A percentile compares a stretch with the other conserved stretches of the same genome.
phyloP scores from a whole-genome alignment of 92 coral and sea anemone genomes.

The Desmophyllum pertusum region DNA sequence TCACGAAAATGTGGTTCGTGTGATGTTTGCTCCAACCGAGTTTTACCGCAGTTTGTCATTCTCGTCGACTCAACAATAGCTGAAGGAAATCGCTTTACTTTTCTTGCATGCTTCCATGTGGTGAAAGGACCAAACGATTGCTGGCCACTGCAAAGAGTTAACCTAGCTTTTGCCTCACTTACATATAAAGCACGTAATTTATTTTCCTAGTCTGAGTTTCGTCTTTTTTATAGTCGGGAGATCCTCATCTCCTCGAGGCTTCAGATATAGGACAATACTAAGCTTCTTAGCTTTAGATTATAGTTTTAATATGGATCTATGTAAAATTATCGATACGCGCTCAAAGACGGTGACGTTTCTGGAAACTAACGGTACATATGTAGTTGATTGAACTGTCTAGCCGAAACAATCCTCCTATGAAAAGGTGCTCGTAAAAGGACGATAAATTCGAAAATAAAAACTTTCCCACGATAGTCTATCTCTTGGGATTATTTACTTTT shows the following conservation, averaged over 20 bases:
- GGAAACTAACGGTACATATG: not conserved
- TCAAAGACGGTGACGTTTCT: not conserved
- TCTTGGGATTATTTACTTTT: not conserved
- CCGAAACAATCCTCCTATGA: not conserved
- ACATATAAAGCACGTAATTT: not conserved
- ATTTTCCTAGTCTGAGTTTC: not conserved
- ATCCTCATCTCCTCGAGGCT: not conserved
- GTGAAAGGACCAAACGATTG: not conserved
- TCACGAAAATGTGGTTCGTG: no score
- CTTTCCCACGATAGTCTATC: not conserved
- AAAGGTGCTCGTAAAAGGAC: constrained; percentile 1
- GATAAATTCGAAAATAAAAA: not conserved
- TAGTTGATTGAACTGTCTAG: not conserved
- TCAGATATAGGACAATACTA: no score
- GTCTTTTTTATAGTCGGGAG: not conserved
- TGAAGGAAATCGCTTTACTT: not conserved
- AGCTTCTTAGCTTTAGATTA: no score
- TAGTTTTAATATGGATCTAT: not conserved
- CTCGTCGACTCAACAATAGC: not conserved
- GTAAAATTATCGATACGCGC: not conserved
- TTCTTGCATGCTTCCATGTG: not conserved
- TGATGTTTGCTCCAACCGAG: not conserved
- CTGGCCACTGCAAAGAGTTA: not conserved
- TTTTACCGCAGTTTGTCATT: not conserved
- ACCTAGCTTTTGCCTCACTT: not conserved